Evolutionary conservation across 2,888 invertebrate genomes (phyloP).

Genomic region (Apotomis betuletana): DNA sequence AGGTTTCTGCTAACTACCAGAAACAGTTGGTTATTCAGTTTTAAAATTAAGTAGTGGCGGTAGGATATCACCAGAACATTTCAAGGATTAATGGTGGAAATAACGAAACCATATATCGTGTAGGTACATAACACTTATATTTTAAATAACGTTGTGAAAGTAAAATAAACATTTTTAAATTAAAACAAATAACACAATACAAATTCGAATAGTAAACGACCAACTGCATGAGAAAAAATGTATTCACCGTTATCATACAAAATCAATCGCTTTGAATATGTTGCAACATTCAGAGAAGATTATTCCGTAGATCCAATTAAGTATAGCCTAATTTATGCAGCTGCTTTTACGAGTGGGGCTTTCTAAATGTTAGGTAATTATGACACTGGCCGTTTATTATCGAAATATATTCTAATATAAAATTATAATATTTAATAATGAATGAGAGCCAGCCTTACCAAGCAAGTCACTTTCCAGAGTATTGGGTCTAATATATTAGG

Average conservation of each 20-base stretch:
- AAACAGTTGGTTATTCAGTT: too few relatives aligned
- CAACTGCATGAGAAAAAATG: slow-evolving; percentile 22
- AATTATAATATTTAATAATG: slow-evolving; percentile 51
- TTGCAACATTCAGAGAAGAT: background rate
- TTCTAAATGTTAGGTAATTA: slow-evolving; percentile 2
- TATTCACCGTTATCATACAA: background rate
- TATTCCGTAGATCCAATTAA: slow-evolving; percentile 1
- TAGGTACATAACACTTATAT: slow-evolving; percentile 79
- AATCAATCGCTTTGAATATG: background rate
- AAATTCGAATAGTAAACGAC: slow-evolving; percentile 57
- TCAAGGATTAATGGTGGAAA: slow-evolving; percentile 9
- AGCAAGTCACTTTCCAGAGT: slow-evolving; percentile 46
- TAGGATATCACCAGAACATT: background rate
- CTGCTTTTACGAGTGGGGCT: slow-evolving; percentile 26
- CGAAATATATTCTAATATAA: slow-evolving; percentile 36
- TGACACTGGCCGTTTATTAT: slow-evolving; percentile 35
- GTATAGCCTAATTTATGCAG: slow-evolving; percentile 14
- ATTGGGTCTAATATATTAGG: slow-evolving; percentile 25
- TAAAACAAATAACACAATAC: slow-evolving; percentile 79
- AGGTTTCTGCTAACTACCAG: too few relatives aligned
- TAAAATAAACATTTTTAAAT: slow-evolving; percentile 83
- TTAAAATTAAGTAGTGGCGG: too few relatives aligned
- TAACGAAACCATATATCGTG: slow-evolving; percentile 60
- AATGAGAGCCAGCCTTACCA: slow-evolving; percentile 67
- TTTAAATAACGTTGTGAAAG: slow-evolving; percentile 80